A percentile compares a stretch with the other conserved stretches of the same genome.
These are phyloP conservation scores for Vandiemenella viatica DNA, from an alignment of 2,888 invertebrate genomes.

Conservation along the genomic window DNA sequence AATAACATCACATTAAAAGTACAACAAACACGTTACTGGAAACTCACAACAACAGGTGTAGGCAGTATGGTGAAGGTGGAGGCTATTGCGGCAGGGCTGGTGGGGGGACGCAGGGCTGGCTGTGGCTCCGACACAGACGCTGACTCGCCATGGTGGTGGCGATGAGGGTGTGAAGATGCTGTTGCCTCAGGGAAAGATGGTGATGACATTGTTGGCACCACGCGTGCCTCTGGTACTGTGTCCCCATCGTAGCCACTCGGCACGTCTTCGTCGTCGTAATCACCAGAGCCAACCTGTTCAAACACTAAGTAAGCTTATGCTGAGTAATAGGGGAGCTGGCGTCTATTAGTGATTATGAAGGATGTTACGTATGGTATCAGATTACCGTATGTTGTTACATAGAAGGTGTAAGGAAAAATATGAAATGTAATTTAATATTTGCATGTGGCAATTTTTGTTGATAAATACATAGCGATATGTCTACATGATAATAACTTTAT, in stretches of 20 bases:
- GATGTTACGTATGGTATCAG: too few species aligned
- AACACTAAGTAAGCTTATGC: slow-evolving; percentile 2
- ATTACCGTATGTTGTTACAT: too few species aligned
- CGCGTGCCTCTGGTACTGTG: slow-evolving; percentile 19
- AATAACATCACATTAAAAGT: too few species aligned
- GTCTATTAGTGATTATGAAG: too few species aligned
- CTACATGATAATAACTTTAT: too few species aligned
- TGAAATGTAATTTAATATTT: too few species aligned
- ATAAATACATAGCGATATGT: too few species aligned
- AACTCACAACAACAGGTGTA: slow-evolving; percentile 23
- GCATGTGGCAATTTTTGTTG: too few species aligned
- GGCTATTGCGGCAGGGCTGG: too few species aligned
- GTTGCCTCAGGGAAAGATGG: slow-evolving; percentile 21
- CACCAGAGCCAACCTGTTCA: slow-evolving; percentile 18
- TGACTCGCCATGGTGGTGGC: slow-evolving; percentile 31
- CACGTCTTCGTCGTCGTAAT: slow-evolving; percentile 27
- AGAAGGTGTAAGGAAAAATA: too few species aligned
- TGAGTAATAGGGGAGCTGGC: too few species aligned
- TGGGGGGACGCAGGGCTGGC: not conserved
- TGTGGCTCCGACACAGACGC: slow-evolving; percentile 7
- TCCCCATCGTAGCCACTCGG: slow-evolving; percentile 26
- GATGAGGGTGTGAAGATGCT: slow-evolving; percentile 25
- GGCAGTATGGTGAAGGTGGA: slow-evolving; percentile 17
- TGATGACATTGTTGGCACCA: slow-evolving; percentile 26
- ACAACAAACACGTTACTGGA: not conserved